Conservation (phyloP, 2,888 invertebrate genomes). For the Cylloceria caligata region DNA sequence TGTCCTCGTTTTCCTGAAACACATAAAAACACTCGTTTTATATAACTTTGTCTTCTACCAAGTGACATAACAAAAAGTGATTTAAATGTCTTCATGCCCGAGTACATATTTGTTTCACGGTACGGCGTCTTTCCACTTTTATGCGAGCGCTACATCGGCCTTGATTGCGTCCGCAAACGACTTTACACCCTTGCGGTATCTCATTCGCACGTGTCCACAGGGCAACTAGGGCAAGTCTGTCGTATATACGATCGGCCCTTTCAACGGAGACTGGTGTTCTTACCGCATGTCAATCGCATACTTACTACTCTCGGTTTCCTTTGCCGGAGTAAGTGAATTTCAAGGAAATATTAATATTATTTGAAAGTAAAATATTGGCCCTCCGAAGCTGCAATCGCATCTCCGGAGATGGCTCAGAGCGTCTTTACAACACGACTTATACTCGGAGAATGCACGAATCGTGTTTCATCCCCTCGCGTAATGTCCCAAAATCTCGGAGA, state of each 20-base stretch:
- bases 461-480: slow-evolving; percentile 20
- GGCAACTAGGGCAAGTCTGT: too few species aligned
- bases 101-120: too few species aligned
- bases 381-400: background rate
- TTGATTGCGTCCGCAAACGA: too few species aligned
- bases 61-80: background rate
- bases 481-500: slow-evolving; percentile 39
- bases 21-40: slow-evolving; percentile 11
- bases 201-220: too few species aligned
- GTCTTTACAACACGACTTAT: too few species aligned
- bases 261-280: too few species aligned
- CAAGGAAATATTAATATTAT: background rate
- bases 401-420: background rate
- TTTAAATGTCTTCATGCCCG: background rate
- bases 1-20: slow-evolving; percentile 88
- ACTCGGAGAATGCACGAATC: background rate
- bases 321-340: background rate
- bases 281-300: too few species aligned
- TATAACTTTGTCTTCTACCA: background rate
- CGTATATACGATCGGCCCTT: too few species aligned
- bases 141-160: too few species aligned
- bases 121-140: too few species aligned
- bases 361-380: background rate
- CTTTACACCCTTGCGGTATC: too few species aligned
- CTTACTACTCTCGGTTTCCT: too few species aligned